phyloP scores from a whole-genome alignment of 2,113 vertebrate genomes.

The Brachionichthys hirsutus region DNA sequence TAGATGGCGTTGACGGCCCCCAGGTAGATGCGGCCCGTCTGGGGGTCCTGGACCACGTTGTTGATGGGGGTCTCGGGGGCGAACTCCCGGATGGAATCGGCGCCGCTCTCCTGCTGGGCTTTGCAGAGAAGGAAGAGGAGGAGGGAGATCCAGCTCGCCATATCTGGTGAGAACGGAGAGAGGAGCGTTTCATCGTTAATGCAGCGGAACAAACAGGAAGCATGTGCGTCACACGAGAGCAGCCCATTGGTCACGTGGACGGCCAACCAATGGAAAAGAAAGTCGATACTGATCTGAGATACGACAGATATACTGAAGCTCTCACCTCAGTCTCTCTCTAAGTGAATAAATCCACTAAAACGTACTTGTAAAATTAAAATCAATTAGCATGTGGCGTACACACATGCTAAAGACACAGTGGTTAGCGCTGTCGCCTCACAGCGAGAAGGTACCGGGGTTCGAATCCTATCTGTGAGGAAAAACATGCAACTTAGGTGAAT shows the following conservation, averaged over 20 bases:
- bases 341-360: too few relatives aligned
- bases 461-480: too few relatives aligned
- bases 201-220: slow-evolving; percentile 28
- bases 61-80: slow-evolving; percentile 81
- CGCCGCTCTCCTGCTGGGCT: slow-evolving; percentile 41
- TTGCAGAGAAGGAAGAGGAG: slow-evolving; percentile 59
- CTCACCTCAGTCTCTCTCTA: too few relatives aligned
- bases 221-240: neutral
- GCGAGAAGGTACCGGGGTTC: too few relatives aligned
- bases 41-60: slow-evolving; percentile 85
- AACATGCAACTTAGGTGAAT: too few relatives aligned
- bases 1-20: slow-evolving; percentile 86
- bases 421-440: too few relatives aligned
- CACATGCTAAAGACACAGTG: too few relatives aligned
- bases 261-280: too few relatives aligned
- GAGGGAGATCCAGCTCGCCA: slow-evolving; percentile 73
- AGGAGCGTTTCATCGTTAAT: slow-evolving; percentile 28
- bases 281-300: too few relatives aligned
- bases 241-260: neutral
- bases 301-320: too few relatives aligned
- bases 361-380: too few relatives aligned
- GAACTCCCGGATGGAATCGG: slow-evolving; percentile 41
- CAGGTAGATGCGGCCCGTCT: slow-evolving; percentile 85
- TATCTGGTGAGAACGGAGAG: slow-evolving; percentile 66
- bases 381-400: too few relatives aligned